Base-by-base conservation (phyloP, 2,797 vertebrate species). In the Melanotaenia pygmaea region DNA sequence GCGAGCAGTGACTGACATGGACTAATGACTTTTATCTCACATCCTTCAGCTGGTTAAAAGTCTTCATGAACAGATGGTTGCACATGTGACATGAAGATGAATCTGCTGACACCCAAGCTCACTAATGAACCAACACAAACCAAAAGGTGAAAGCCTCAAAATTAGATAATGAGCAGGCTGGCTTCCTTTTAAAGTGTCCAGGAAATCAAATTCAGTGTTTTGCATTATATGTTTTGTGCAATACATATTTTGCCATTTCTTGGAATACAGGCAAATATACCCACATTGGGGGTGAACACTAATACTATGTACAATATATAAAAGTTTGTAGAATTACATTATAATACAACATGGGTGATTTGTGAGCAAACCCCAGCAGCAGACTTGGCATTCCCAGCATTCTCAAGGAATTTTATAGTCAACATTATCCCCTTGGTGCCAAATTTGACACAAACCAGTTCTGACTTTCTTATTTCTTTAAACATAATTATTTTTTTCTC, bases 51-150 rank as follows among this genome's bases (percentile, higher is more conserved):
- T 69, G 58, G 37, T 63, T 63, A 16, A 63, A 73, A 70, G 43
- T 7, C 5, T 74, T 75, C 37, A 63, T 60, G 26, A 68, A 67
- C 58, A 74, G 43, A 75, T 75, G 37, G 32, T 26, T 47, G 14
- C 22, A 64, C 64, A 67, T 40, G 54, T 64, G 56, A 72, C 30
- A 68, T 32, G 30, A n/a, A 59, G 59, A 34, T 63, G 35, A 79
- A 65, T 73, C 61, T 61, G 57, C 62, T 67, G 68, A 74, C 57
- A 74, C 40, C 57, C 35, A 57, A 54, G 35, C 35, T 67, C 35
- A 26, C 59, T 63, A 59, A 66, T 51, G 16, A 74, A 38, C 18
- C 58, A 67, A 50, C 38, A 64, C 35, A 20, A 74, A 71, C 28
- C 59, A 67, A 20, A n/a, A 71, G 26, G 67, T 62, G 37, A 67